Evolutionary conservation across 2,797 vertebrate genomes (phyloP), one percentile per base, ranked within the genome.

Genomic region (Phrynocephalus vlangalii): DNA sequence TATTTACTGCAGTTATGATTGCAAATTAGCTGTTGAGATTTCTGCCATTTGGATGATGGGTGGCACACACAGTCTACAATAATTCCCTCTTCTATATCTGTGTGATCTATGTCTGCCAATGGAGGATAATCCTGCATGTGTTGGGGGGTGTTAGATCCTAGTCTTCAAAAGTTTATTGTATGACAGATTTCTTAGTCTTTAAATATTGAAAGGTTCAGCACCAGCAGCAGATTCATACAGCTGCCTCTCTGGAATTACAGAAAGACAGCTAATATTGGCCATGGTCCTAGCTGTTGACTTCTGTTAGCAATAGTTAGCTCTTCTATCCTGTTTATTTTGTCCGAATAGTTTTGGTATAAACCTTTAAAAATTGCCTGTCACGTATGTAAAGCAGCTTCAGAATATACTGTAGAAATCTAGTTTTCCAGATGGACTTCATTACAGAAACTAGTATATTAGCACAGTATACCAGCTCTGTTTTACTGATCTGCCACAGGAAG

Each of bases 1-100:
- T 91, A 66, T 85, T 88, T 92, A 89, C 93, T 95, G 88, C 83
- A 90, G 91, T 86, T 90, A 85, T 92, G 93, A 90, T 91, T 93
- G 6, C 56, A 24, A 78, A 85, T 30, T 18, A 92, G 87, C 90
- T 90, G 91, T 86, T 68, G 89, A 91, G 89, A 89, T 94, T 90
- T 94, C 89, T 92, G 80, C 72, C 89, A 91, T 84, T 88, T 94
- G 92, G 83, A 90, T 94, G 91, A 91, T 88, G 77, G 91, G 86
- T 94, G 79, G 91, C 88, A 84, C 88, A 92, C 94, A 95, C 93
- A 50, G 33, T 76, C 10, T 76, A 76, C 44, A 30, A 11, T 81
- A 6, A n/a, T 15, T 30, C 6, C 38, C 48, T 1, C 60, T 28
- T 86, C 20, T 30, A 13, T 66, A n/a, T 76, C 60, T 84, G 20